Percentiles rank a stretch among this genome's conserved stretches.
Evolutionary conservation across 2,888 invertebrate genomes (phyloP).

Genomic region (Tupiocoris notatus): DNA sequence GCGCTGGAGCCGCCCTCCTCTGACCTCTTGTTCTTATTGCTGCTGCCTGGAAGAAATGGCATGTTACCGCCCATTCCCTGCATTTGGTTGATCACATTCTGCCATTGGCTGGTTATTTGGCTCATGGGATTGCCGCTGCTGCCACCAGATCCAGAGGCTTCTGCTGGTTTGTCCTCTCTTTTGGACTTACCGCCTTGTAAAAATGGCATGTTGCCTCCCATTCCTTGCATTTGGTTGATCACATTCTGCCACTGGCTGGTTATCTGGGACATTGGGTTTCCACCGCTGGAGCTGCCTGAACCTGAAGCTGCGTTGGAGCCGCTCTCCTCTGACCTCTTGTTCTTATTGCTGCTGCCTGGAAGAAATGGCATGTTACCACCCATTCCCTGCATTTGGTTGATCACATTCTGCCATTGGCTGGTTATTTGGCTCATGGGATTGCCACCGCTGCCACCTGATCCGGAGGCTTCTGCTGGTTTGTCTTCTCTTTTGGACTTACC

Average conservation of each 20-base stretch:
- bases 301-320: neutral
- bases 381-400: slow-evolving; percentile 2
- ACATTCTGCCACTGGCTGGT: slow-evolving; percentile 3
- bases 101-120: neutral
- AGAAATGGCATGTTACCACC: slow-evolving; percentile 23
- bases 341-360: neutral
- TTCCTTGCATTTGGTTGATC: neutral
- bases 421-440: slow-evolving; percentile 19
- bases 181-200: neutral
- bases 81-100: neutral
- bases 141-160: neutral
- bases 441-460: neutral
- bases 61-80: slow-evolving; percentile 13
- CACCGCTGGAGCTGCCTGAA: neutral
- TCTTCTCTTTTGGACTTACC: slow-evolving; percentile 8
- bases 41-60: slow-evolving; percentile 3
- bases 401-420: neutral
- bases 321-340: slow-evolving; percentile 11
- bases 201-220: slow-evolving; percentile 25
- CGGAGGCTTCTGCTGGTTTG: neutral
- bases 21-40: slow-evolving; percentile 9
- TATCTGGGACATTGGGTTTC: slow-evolving; percentile 17
- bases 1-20: no score
- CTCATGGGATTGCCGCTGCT: neutral
- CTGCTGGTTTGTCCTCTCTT: slow-evolving; percentile 3